These are phyloP conservation scores for Branchinecta lindahli DNA, from an alignment of 1,140 invertebrate genomes.

Conservation along the genomic window DNA sequence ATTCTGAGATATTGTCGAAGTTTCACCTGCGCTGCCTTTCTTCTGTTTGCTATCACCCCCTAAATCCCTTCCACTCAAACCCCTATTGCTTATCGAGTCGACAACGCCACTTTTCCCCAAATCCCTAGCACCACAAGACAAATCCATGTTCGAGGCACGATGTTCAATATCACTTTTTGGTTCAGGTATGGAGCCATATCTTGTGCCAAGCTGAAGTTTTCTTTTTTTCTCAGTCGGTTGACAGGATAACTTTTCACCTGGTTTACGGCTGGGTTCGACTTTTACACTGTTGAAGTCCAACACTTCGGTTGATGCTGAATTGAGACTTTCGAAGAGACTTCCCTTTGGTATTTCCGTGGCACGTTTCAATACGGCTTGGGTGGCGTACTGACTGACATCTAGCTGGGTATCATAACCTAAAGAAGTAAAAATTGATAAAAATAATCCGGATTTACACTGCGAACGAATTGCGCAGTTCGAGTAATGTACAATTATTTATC, in stretches of 20 bases:
- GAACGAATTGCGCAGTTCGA: no score
- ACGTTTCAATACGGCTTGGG: neutral
- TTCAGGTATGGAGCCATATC: neutral
- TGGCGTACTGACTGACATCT: constrained; percentile 5
- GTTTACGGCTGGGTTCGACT: neutral
- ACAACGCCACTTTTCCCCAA: no score
- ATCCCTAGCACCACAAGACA: no score
- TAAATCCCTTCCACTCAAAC: no score
- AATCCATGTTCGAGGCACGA: no score
- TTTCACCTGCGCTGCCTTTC: no score
- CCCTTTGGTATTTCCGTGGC: neutral
- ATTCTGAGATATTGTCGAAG: no score
- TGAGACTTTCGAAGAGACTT: neutral
- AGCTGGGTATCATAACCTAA: neutral
- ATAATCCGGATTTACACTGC: neutral
- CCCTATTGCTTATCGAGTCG: no score
- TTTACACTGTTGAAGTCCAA: neutral
- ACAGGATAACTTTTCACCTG: neutral
- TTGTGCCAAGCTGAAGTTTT: neutral
- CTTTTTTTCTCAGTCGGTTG: neutral
- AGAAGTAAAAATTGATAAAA: neutral
- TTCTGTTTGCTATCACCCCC: no score
- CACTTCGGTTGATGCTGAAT: neutral
- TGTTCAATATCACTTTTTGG: no score
- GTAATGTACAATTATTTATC: no score